Percentiles rank a stretch among this genome's conserved stretches.
These are phyloP conservation scores for Plusia festucae DNA, from an alignment of 2,888 invertebrate genomes.

Conservation along the genomic window DNA sequence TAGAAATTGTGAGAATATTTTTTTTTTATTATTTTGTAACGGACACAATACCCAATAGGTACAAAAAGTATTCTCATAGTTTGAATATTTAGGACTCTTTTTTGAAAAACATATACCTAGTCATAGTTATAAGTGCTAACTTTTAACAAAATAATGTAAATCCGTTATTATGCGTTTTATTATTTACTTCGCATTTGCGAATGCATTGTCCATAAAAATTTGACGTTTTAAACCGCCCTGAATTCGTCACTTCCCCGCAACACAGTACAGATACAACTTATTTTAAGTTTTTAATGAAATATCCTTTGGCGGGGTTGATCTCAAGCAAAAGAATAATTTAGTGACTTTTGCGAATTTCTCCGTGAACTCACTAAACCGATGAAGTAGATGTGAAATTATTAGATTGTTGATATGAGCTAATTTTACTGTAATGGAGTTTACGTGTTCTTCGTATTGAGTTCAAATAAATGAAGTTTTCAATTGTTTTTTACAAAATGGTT, in stretches of 20 bases:
- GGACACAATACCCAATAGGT: no score
- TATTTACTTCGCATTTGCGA: no score
- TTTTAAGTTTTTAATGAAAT: conserved; percentile 85
- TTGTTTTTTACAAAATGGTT: not conserved
- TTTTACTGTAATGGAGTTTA: conserved; percentile 1
- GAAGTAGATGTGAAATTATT: conserved; percentile 13
- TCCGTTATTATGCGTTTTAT: no score
- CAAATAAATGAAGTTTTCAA: not conserved
- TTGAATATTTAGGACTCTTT: no score
- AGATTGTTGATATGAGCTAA: conserved; percentile 15
- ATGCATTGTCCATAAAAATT: not conserved
- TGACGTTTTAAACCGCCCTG: not conserved
- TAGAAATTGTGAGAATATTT: no score
- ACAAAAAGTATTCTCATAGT: no score
- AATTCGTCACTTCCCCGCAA: conserved; percentile 31
- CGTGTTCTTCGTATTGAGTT: not conserved
- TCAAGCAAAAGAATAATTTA: conserved; percentile 76
- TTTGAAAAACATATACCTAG: no score
- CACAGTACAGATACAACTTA: conserved; percentile 76
- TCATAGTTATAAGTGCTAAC: no score
- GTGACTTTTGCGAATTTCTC: conserved; percentile 51
- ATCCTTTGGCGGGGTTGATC: conserved; percentile 77
- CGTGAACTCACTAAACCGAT: conserved; percentile 18
- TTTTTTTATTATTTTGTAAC: no score
- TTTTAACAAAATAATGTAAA: no score